A percentile compares a stretch with the other conserved stretches of the same genome.
Conservation (phyloP, 2,797 vertebrate species). For the Poecilia wingei region DNA sequence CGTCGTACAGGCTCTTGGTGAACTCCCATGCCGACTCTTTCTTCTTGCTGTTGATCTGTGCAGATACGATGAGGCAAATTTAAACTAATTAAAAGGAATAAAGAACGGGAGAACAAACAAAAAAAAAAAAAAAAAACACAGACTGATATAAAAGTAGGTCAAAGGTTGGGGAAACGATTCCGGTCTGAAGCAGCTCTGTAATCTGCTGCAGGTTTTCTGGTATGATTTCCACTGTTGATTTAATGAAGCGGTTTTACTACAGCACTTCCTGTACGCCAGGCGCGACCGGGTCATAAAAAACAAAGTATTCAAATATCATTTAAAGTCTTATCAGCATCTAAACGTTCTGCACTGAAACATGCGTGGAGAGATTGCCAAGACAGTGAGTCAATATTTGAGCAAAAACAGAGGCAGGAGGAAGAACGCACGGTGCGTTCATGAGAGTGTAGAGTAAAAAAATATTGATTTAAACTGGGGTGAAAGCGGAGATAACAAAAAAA, state of each 20-base stretch:
- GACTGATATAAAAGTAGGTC: neutral
- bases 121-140: neutral
- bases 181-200: neutral
- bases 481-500: neutral
- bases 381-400: conserved; percentile 47
- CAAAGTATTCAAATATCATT: conserved; percentile 21
- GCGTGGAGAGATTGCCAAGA: neutral
- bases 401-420: neutral
- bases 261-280: neutral
- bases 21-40: conserved; percentile 99
- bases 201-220: neutral
- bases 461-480: neutral
- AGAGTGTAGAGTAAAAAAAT: neutral
- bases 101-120: too few relatives aligned
- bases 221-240: neutral
- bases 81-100: neutral
- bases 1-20: conserved; percentile 95
- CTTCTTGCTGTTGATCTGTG: conserved; percentile 97
- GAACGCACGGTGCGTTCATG: neutral
- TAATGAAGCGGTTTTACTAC: conserved; percentile 4
- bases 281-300: conserved; percentile 15
- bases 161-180: conserved; percentile 1
- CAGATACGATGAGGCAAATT: neutral
- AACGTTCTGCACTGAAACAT: neutral
- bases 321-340: conserved; percentile 10